Evolutionary conservation across 2,797 vertebrate species (phyloP), one percentile per base, ranked within the genome.

Genomic region (Rhinatrema bivittatum): DNA sequence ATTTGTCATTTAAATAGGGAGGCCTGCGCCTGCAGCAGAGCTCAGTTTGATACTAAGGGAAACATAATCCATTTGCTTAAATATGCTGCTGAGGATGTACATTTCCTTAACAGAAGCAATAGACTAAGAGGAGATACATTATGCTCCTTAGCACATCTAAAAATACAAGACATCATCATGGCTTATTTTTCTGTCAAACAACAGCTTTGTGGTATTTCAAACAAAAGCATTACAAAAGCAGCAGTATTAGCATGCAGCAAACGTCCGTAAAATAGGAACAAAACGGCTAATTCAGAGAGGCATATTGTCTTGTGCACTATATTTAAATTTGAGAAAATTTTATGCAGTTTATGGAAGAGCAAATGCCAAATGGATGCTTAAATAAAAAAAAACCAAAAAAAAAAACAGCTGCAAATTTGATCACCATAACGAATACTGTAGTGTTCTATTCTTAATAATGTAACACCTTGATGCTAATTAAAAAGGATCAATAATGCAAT

Each of bases 1-100:
- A 51, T 76, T 76, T 68, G 68, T 74, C 74, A 74, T 55, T 68
- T 58, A 55, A 74, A 74, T 56, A 64, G 60, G 56, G 69, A 68
- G 46, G 48, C 54, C 42, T 45, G 22, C 47, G 72, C 61, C 67
- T 50, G 53, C 29, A 60, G 76, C 64, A 60, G 54, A 66, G 52
- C 46, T 39, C 39, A 46, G 53, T 56, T 49, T 68, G 58, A 69
- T 38, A 52, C 59, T 65, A 29, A 26, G 8, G n/a, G n/a, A n/a
- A 42, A 47, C 63, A 65, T 68, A 51, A 42, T 26, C 50, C 55
- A 55, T 65, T 74, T 69, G 43, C 57, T 54, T 68, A 74, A 64
- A 68, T 64, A 56, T 30, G 55, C 39, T 70, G 59, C 43, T 46
- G 60, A 60, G 51, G 47, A 60, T 60, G 33, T 60, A 36, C 11